Percentiles rank a stretch among this genome's conserved stretches.
These are phyloP conservation scores for Eilema sororculum DNA, from an alignment of 2,888 invertebrate genomes.

Conservation along the genomic window DNA sequence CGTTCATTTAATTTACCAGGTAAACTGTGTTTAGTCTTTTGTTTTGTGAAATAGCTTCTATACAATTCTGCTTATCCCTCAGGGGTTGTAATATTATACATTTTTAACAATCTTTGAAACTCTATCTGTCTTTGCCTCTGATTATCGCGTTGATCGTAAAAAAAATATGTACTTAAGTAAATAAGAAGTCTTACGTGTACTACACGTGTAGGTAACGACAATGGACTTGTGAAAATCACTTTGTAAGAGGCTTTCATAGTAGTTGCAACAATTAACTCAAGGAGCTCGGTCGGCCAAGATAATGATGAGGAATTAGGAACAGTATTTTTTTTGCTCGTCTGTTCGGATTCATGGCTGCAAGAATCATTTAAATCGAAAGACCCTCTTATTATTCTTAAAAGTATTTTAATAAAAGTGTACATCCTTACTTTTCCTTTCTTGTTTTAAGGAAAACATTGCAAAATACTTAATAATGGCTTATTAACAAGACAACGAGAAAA, in stretches of 20 bases:
- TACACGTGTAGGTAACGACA: no score
- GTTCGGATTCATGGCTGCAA: neutral
- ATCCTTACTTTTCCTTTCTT: neutral
- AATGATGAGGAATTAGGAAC: no score
- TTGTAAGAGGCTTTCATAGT: no score
- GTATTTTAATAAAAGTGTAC: neutral
- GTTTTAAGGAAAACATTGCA: slow-evolving; percentile 34
- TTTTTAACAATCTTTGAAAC: no score
- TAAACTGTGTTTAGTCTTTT: neutral
- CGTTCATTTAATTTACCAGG: slow-evolving; percentile 4
- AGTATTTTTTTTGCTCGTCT: no score
- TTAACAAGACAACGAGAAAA: slow-evolving; percentile 40
- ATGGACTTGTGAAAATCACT: no score
- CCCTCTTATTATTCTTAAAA: neutral
- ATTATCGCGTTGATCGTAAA: no score
- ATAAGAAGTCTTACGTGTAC: no score
- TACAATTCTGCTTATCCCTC: neutral
- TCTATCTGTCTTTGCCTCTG: no score
- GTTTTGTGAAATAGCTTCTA: neutral
- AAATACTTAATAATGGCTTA: slow-evolving; percentile 39
- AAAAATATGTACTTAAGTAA: no score
- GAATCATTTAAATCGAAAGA: neutral
- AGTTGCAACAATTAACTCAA: no score
- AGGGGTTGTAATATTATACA: neutral
- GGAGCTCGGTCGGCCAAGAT: no score